These are phyloP conservation scores for Limnodromus scolopaceus DNA, from an alignment of 2,797 vertebrate genomes.

Conservation along the genomic window DNA sequence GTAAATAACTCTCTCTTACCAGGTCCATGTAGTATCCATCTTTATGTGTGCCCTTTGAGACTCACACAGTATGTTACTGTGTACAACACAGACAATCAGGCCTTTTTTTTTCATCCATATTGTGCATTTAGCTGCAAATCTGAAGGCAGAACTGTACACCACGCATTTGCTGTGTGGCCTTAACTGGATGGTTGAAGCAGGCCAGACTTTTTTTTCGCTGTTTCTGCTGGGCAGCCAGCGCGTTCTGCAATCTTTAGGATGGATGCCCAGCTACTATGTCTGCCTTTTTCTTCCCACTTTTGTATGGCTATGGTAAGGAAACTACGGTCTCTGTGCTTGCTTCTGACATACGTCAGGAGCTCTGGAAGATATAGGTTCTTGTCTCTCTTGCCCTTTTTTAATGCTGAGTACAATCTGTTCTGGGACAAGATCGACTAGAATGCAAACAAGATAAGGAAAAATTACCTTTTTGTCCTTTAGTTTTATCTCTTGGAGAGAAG, in stretches of 20 bases:
- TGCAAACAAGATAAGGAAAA: conserved; percentile 47
- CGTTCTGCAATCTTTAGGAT: rapidly evolving
- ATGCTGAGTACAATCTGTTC: not conserved
- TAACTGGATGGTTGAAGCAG: not conserved
- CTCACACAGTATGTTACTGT: rapidly evolving
- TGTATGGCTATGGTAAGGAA: not conserved
- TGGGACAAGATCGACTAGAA: conserved; percentile 29
- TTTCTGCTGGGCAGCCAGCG: not conserved
- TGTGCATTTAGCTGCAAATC: not conserved
- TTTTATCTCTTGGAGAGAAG: conserved; percentile 5
- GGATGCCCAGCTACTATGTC: rapidly evolving
- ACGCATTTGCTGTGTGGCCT: rapidly evolving
- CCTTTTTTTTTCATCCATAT: rapidly evolving
- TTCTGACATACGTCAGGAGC: not conserved
- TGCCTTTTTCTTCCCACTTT: too few species aligned
- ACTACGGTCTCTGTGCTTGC: not conserved
- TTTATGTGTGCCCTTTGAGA: not conserved
- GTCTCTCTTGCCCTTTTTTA: not conserved
- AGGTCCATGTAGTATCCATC: not conserved
- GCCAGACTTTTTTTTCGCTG: not conserved
- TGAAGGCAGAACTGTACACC: not conserved
- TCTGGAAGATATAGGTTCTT: not conserved
- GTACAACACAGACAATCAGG: rapidly evolving
- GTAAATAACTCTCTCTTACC: not conserved
- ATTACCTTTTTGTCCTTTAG: conserved; percentile 51